Percentiles rank a stretch among this genome's conserved stretches.
Evolutionary conservation across 2,797 vertebrate species (phyloP).

Genomic region (Anguilla obscura): DNA sequence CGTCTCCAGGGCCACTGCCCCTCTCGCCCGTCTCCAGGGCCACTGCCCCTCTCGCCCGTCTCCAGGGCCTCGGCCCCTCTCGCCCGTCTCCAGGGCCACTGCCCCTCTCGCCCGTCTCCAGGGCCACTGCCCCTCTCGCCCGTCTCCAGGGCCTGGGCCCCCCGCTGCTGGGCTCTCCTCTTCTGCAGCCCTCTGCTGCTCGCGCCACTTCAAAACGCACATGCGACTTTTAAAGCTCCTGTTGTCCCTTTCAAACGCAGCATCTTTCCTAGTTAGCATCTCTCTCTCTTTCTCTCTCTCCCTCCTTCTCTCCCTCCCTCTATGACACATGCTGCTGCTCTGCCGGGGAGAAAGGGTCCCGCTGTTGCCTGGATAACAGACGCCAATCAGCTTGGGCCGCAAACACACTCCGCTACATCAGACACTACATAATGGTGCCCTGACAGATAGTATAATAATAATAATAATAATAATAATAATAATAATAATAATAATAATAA

Average conservation of each 20-base stretch:
- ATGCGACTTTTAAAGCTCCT: slow-evolving; percentile 67
- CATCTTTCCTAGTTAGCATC: slow-evolving; percentile 59
- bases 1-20: too few species aligned
- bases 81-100: too few species aligned
- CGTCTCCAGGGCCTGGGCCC: slow-evolving; percentile 74
- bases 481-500: background rate
- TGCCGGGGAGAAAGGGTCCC: slow-evolving; percentile 61
- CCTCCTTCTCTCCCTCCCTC: slow-evolving; percentile 63
- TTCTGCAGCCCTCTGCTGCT: slow-evolving; percentile 71
- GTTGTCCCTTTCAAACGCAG: slow-evolving; percentile 70
- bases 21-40: too few species aligned
- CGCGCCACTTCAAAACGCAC: slow-evolving; percentile 73
- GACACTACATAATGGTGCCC: background rate
- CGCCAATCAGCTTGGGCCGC: slow-evolving; percentile 63
- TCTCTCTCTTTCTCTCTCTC: background rate
- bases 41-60: slow-evolving; percentile 59
- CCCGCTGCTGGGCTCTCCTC: slow-evolving; percentile 60
- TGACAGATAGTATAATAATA: background rate
- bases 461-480: background rate
- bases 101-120: too few species aligned
- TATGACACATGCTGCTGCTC: slow-evolving; percentile 67
- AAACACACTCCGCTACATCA: background rate
- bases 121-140: slow-evolving; percentile 60
- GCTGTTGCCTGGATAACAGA: slow-evolving; percentile 63
- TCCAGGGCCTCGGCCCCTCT: too few species aligned